phyloP scores from a whole-genome alignment of 1,140 invertebrate genomes.

The Camponotus floridanus region DNA sequence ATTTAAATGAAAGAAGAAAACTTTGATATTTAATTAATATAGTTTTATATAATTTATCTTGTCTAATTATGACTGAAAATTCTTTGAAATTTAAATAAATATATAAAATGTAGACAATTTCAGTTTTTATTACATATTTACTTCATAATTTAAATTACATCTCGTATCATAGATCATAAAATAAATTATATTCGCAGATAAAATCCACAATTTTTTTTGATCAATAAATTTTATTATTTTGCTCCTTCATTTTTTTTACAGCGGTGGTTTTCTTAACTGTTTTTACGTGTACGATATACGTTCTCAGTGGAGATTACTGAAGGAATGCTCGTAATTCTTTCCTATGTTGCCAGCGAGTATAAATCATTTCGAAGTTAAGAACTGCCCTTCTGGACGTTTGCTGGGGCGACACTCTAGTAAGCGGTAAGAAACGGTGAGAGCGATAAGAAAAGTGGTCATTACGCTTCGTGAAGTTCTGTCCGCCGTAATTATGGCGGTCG shows the following conservation, averaged over 20 bases:
- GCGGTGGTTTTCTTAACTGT: slow-evolving; percentile 17
- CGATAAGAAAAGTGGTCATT: slow-evolving; percentile 60
- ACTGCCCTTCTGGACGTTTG: slow-evolving; percentile 28
- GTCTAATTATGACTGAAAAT: not conserved
- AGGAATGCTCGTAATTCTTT: slow-evolving; percentile 58
- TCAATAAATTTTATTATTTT: not conserved
- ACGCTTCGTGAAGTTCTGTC: slow-evolving; percentile 52
- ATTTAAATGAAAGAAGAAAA: not conserved
- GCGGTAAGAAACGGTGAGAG: slow-evolving; percentile 35
- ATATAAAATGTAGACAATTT: too few relatives aligned
- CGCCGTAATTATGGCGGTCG: slow-evolving; percentile 33
- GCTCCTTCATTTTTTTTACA: slow-evolving; percentile 6
- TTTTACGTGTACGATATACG: not conserved
- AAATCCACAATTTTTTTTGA: too few relatives aligned
- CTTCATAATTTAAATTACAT: too few relatives aligned
- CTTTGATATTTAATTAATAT: not conserved
- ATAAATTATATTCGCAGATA: too few relatives aligned
- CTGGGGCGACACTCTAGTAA: slow-evolving; percentile 26
- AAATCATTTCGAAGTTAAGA: slow-evolving; percentile 53
- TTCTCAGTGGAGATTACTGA: slow-evolving; percentile 28
- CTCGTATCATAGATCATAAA: too few relatives aligned
- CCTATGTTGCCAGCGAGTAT: slow-evolving; percentile 26
- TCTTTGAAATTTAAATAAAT: not conserved
- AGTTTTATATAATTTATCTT: not conserved
- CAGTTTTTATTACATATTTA: too few relatives aligned